Percentiles rank a stretch among this genome's conserved stretches.
These are phyloP conservation scores for Hyperoplus immaculatus DNA, from an alignment of 2,797 vertebrate species.

Conservation along the genomic window DNA sequence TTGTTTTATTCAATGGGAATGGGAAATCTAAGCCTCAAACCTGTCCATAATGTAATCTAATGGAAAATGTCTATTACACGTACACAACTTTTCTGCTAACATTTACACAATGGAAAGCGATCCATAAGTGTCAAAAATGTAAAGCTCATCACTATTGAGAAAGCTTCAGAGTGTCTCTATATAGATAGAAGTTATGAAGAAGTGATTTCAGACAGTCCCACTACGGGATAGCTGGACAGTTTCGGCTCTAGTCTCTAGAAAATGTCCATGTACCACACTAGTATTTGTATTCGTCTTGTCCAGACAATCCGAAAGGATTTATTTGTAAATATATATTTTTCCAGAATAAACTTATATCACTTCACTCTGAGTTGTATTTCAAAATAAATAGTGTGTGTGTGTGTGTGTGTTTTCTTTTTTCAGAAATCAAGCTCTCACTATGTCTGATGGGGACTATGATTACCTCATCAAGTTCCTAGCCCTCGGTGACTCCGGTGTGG, in stretches of 20 bases:
- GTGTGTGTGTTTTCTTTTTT: constrained; percentile 60
- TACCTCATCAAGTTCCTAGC: constrained; percentile 99
- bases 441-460: constrained; percentile 99
- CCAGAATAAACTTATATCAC: not conserved
- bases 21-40: not conserved
- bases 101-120: not conserved
- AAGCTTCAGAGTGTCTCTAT: not conserved
- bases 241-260: not conserved
- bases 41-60: not conserved
- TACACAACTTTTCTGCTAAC: not conserved
- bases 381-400: not conserved
- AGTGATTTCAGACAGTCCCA: no score
- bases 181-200: not conserved
- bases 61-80: not conserved
- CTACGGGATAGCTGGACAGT: not conserved
- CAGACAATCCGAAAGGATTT: not conserved
- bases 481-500: constrained; percentile 98
- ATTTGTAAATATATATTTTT: not conserved
- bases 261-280: not conserved
- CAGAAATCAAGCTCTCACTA: constrained; percentile 86
- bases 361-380: not conserved
- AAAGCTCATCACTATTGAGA: not conserved
- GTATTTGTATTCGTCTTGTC: no score
- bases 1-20: not conserved
- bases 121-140: not conserved